Evolutionary conservation across 2,797 vertebrate genomes (phyloP).

Genomic region (Xenopus petersii): DNA sequence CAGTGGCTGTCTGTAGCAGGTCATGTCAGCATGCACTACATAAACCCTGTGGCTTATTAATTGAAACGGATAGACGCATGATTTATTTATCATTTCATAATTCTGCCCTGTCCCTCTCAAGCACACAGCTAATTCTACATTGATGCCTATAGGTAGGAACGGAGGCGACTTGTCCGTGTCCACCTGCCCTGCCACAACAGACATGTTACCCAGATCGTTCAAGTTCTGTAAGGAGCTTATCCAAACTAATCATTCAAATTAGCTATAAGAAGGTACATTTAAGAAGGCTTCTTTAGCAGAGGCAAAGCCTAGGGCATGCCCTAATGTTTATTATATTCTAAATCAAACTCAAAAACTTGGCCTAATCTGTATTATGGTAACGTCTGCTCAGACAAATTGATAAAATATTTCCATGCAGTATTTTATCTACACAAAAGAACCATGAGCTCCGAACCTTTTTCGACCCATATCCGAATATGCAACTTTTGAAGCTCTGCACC

Average conservation of each 20-base stretch:
- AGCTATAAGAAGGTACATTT: conserved; percentile 73
- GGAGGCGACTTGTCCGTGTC: conserved; percentile 56
- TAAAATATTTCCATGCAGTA: too few relatives aligned
- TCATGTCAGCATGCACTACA: conserved; percentile 56
- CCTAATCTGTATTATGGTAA: conserved; percentile 12
- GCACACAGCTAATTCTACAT: conserved; percentile 51
- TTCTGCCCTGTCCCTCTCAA: conserved; percentile 48
- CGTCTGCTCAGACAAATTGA: too few relatives aligned
- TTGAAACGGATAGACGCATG: conserved; percentile 57
- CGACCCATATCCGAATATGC: too few relatives aligned
- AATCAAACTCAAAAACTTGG: conserved; percentile 57
- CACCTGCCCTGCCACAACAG: conserved; percentile 50
- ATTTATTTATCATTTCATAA: conserved; percentile 52
- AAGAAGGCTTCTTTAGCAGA: conserved; percentile 61
- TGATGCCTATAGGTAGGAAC: not conserved
- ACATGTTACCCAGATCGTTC: conserved; percentile 63
- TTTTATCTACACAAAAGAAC: too few relatives aligned
- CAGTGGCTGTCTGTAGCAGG: conserved; percentile 27
- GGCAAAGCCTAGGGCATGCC: conserved; percentile 43
- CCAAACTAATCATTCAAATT: conserved; percentile 77
- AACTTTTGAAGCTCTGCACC: too few relatives aligned
- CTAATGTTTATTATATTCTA: conserved; percentile 58
- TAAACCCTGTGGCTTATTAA: conserved; percentile 62
- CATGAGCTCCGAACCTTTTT: too few relatives aligned
- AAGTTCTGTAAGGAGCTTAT: conserved; percentile 72